phyloP scores from a whole-genome alignment of 2,888 invertebrate genomes.

The Heliconius ismenius region DNA sequence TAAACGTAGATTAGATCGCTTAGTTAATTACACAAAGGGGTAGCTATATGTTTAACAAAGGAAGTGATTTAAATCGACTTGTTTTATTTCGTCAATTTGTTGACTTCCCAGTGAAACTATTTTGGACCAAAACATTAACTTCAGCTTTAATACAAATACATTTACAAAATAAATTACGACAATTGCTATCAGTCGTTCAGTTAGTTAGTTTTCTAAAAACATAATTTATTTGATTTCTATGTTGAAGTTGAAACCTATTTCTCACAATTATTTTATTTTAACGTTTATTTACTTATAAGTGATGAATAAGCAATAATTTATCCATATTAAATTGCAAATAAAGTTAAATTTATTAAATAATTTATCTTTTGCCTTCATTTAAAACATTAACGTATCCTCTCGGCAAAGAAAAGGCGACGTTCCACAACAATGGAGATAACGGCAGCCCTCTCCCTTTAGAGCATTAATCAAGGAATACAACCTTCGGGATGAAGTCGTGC shows the following conservation, averaged over 20 bases:
- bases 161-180: not conserved
- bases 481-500: constrained; percentile 44
- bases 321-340: not conserved
- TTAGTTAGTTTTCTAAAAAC: not conserved
- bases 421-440: constrained; percentile 30
- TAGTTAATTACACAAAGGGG: not conserved
- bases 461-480: constrained; percentile 40
- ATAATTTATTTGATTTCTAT: not conserved
- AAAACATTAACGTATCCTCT: not conserved
- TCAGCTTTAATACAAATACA: not conserved
- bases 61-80: not conserved
- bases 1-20: not conserved
- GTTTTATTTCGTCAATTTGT: not conserved
- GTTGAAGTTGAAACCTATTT: not conserved
- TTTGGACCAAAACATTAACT: not conserved
- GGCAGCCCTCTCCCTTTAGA: constrained; percentile 24
- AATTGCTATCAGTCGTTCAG: not conserved
- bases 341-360: not conserved
- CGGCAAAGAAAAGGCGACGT: constrained; percentile 2
- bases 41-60: not conserved
- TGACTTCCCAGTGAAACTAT: not conserved
- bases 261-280: not conserved
- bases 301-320: no score
- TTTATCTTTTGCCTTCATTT: not conserved
- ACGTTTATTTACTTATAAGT: not conserved